Evolutionary conservation across 2,888 invertebrate species (phyloP).

Genomic region (Marronus borbonicus): DNA sequence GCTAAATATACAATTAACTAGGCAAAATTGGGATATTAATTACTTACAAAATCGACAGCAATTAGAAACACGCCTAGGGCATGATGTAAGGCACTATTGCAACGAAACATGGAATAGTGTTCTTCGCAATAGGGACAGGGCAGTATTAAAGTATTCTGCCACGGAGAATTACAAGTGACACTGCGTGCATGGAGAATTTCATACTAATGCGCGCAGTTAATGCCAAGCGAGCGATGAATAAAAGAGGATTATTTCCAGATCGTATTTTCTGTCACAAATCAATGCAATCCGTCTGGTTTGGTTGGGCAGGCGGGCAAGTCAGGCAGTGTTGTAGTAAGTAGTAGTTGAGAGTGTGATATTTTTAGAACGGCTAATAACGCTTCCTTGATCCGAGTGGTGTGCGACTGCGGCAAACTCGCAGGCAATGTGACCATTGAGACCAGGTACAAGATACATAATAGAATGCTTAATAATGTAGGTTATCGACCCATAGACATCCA

Average conservation of each 20-base stretch:
- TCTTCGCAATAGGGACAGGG: slow-evolving; percentile 38
- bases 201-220: slow-evolving; percentile 37
- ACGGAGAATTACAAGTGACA: slow-evolving; percentile 24
- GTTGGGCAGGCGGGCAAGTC: slow-evolving; percentile 50
- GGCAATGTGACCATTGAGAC: slow-evolving; percentile 63
- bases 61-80: slow-evolving; percentile 47
- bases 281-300: slow-evolving; percentile 58
- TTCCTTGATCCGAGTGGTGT: slow-evolving; percentile 61
- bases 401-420: slow-evolving; percentile 52
- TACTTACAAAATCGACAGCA: slow-evolving; percentile 50
- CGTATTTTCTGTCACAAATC: slow-evolving; percentile 58
- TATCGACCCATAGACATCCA: slow-evolving; percentile 66
- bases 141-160: slow-evolving; percentile 36
- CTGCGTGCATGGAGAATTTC: slow-evolving; percentile 33
- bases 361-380: slow-evolving; percentile 69
- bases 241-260: slow-evolving; percentile 36
- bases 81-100: slow-evolving; percentile 49
- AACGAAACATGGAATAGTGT: slow-evolving; percentile 43
- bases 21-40: slow-evolving; percentile 14
- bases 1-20: not conserved
- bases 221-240: slow-evolving; percentile 15
- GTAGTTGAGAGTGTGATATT: slow-evolving; percentile 61
- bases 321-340: slow-evolving; percentile 47
- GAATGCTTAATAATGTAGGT: slow-evolving; percentile 71
- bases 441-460: slow-evolving; percentile 67